Base-by-base conservation (phyloP, 2,888 invertebrate species). In the Apocheima hispidaria region DNA sequence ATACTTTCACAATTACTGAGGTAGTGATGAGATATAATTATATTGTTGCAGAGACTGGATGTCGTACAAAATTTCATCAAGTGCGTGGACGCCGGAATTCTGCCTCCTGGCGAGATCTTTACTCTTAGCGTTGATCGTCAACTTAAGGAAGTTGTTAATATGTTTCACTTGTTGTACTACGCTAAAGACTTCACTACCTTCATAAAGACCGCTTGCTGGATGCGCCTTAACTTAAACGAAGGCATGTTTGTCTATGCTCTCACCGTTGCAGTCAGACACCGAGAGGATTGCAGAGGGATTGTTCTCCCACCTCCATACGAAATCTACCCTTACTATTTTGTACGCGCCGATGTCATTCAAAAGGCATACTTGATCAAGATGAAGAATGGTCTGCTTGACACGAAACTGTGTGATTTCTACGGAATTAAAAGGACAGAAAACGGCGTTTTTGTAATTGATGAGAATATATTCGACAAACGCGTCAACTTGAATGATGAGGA, bases 251-350 rank as follows among this genome's bases (percentile, higher is more conserved):
- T 93, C 12, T 94, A 94, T 71, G 93, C 93, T 52, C 82, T 94
- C 26, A 93, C 90, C 61, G 88, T 93, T 9, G 93, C 94, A 23
- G 86, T 91, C 68, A 87, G 92, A 71, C 94, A 94, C 69, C 90
- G 93, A 48, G 83, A 86, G 12, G 93, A 93, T 77, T 90, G 89
- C 82, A 88, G 78, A 65, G 91, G 91, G 28, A 84, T 94, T 55
- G 83, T 92, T 26, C 79, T 94, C 18, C 94, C 94, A 43, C 93
- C 94, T 57, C 89, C 93, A 1, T 94, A 94, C 71, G 94, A 94
- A 81, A 90, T 94, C 69, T 91, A 94, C 63, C 96, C 96, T 0
- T 94, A 95, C 87, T 94, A 93, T 79, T 96, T 94, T 84, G 94
- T 95, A 65, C 94, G 95, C 74, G 90, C 93, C 16, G 95, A 95